Evolutionary conservation across 2,888 invertebrate species (phyloP).

Genomic region (Hypena proboscidalis): DNA sequence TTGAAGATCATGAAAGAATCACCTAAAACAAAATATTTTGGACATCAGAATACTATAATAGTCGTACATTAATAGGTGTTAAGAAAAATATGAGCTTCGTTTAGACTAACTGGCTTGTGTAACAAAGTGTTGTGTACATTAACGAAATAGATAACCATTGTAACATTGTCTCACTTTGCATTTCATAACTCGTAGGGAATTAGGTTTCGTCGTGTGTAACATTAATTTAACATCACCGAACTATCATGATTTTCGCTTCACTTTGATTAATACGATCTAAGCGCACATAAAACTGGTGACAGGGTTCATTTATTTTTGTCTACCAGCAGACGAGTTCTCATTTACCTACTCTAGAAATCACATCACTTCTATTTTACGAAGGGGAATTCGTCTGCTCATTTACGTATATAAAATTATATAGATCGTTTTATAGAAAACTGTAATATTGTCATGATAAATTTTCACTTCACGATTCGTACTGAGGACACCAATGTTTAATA

Average conservation of each 20-base stretch:
- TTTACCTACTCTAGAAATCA: constrained; percentile 54
- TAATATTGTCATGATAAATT: constrained; percentile 41
- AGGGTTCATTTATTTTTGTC: constrained; percentile 81
- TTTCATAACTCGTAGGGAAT: constrained; percentile 40
- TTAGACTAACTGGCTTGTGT: constrained; percentile 83
- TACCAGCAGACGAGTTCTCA: constrained; percentile 67
- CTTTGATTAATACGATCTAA: constrained; percentile 61
- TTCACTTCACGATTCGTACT: constrained; percentile 47
- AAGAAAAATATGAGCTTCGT: constrained; percentile 84
- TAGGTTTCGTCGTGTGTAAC: constrained; percentile 29
- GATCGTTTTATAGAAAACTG: constrained; percentile 55
- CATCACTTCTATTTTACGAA: constrained; percentile 65
- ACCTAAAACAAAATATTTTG: constrained; percentile 26
- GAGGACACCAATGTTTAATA: constrained; percentile 49
- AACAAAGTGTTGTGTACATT: constrained; percentile 73
- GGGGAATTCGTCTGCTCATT: constrained; percentile 66
- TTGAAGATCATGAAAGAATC: constrained; percentile 13
- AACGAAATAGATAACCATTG: constrained; percentile 61
- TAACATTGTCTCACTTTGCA: constrained; percentile 50
- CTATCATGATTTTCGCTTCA: constrained; percentile 35
- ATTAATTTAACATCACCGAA: constrained; percentile 32
- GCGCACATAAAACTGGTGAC: constrained; percentile 81
- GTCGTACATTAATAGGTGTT: constrained; percentile 74
- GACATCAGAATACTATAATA: constrained; percentile 49
- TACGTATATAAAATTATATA: constrained; percentile 58